Conservation (phyloP, 2,113 vertebrate species). For the Salvelinus fontinalis region DNA sequence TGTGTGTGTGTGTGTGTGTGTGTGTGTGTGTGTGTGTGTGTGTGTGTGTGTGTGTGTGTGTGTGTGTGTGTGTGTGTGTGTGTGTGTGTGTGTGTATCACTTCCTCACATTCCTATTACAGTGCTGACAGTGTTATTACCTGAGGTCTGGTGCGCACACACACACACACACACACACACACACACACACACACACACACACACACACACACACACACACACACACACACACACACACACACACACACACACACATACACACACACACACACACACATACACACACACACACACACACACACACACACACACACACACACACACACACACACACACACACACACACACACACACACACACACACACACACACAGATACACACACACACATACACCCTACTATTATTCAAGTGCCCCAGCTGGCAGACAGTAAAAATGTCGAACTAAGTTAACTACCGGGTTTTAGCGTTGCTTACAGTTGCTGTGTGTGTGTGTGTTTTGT, state of each 20-base stretch:
- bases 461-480: neutral
- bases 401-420: neutral
- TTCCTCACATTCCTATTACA: neutral
- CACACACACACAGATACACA: neutral
- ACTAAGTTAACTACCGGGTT: neutral
- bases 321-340: too few relatives aligned
- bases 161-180: fast-evolving
- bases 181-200: fast-evolving
- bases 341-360: too few relatives aligned
- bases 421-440: neutral
- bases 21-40: neutral
- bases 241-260: neutral
- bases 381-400: neutral
- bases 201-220: too few relatives aligned
- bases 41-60: too few relatives aligned
- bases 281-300: too few relatives aligned
- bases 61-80: neutral
- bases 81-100: neutral
- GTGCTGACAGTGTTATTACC: neutral
- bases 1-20: slow-evolving; percentile 17
- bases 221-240: too few relatives aligned
- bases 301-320: too few relatives aligned
- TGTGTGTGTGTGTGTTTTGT: neutral
- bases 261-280: neutral
- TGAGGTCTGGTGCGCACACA: neutral